A percentile compares a stretch with the other conserved stretches of the same genome.
These are phyloP conservation scores for Nephotettix cincticeps DNA, from an alignment of 1,140 invertebrate species.

Conservation along the genomic window DNA sequence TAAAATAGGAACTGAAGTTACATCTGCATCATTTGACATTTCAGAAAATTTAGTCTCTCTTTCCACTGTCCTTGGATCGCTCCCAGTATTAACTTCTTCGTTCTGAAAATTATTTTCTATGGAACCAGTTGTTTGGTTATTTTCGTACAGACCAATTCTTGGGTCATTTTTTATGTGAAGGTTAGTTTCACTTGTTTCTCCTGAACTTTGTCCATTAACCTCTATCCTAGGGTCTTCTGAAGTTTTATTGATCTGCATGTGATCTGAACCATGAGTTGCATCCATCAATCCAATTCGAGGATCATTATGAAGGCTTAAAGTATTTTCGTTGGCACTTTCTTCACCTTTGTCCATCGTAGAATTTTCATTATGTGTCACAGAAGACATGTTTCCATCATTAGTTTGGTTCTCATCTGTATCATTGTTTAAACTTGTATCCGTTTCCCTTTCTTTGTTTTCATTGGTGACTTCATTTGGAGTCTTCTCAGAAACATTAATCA, in stretches of 20 bases:
- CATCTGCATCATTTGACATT: neutral
- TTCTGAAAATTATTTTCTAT: neutral
- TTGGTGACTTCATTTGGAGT: neutral
- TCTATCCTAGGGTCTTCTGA: neutral
- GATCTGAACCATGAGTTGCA: neutral
- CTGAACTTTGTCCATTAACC: neutral
- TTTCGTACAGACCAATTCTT: constrained; percentile 5
- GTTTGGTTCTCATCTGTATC: neutral
- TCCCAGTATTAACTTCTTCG: neutral
- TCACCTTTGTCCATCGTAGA: neutral
- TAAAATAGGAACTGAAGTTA: neutral
- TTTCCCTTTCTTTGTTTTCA: constrained; percentile 8
- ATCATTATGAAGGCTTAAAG: neutral
- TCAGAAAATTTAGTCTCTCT: constrained; percentile 5
- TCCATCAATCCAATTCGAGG: neutral
- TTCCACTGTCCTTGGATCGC: constrained; percentile 5
- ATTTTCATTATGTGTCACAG: neutral
- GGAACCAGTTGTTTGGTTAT: neutral
- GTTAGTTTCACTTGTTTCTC: neutral
- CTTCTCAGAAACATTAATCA: no score
- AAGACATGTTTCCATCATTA: neutral
- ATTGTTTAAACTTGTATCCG: neutral
- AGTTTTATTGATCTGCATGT: neutral
- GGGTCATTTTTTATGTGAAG: neutral
- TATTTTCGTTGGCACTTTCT: neutral